Conservation (phyloP, 2,888 invertebrate genomes). For the Thera britannica region DNA sequence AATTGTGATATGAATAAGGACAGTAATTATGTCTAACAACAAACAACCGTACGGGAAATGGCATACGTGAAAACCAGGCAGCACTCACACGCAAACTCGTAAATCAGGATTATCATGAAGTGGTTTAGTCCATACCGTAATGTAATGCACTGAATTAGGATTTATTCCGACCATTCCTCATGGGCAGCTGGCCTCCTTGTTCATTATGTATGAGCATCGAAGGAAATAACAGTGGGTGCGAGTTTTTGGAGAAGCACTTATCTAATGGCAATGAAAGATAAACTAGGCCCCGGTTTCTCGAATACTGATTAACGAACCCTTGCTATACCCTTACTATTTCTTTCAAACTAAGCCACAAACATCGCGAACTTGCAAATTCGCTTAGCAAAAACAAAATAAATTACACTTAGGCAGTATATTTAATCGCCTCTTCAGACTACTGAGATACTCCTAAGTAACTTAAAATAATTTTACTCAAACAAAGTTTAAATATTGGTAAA, state of each 20-base stretch:
- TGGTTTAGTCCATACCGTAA: constrained; percentile 49
- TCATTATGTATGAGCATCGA: constrained; percentile 53
- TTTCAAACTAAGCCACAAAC: no score
- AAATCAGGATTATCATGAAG: constrained; percentile 60
- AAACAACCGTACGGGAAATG: constrained; percentile 5
- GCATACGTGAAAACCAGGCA: constrained; percentile 25
- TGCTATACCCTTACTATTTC: no score
- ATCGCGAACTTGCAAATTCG: no score
- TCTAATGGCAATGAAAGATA: constrained; percentile 3
- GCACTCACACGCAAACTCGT: constrained; percentile 44
- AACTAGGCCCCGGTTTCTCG: constrained; percentile 1
- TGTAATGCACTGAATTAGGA: constrained; percentile 67
- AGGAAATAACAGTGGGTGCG: constrained; percentile 18
- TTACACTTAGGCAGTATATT: not conserved
- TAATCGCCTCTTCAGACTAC: not conserved
- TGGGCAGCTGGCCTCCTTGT: constrained; percentile 52
- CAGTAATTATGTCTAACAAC: constrained; percentile 3
- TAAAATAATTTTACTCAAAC: no score
- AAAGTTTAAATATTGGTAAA: not conserved
- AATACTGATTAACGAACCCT: not conserved
- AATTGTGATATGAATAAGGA: not conserved
- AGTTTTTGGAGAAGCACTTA: constrained; percentile 13
- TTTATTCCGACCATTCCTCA: constrained; percentile 63
- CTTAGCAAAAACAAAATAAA: no score
- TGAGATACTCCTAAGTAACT: not conserved